A percentile compares a stretch with the other conserved stretches of the same genome.
phyloP scores from a whole-genome alignment of 2,888 invertebrate genomes.

The Eurytoma adleriae region DNA sequence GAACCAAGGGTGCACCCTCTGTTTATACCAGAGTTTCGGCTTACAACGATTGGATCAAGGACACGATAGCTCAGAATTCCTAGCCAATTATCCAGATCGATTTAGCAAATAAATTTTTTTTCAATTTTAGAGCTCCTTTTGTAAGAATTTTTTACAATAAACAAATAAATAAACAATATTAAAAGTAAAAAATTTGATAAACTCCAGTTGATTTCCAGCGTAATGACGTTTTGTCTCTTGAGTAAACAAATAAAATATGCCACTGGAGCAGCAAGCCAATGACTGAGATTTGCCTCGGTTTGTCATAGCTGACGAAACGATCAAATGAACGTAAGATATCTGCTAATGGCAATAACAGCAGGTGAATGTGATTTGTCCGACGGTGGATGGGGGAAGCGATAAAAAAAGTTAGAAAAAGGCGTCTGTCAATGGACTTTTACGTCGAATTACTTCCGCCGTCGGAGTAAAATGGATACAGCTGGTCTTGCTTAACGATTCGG shows the following conservation, averaged over 20 bases:
- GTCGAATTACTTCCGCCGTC: conserved; percentile 55
- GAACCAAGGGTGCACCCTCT: conserved; percentile 73
- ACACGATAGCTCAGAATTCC: conserved; percentile 31
- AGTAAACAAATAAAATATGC: conserved; percentile 20
- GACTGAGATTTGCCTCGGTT: conserved; percentile 23
- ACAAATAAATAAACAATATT: background rate
- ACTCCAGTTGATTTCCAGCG: too few relatives aligned
- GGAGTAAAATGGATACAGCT: conserved; percentile 46
- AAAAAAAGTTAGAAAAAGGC: conserved; percentile 52
- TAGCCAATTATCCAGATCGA: background rate
- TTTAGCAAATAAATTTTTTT: too few relatives aligned
- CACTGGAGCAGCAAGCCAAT: conserved; percentile 1
- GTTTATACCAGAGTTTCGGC: conserved; percentile 75
- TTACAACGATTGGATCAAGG: conserved; percentile 73
- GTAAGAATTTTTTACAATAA: too few relatives aligned
- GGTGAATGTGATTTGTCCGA: conserved; percentile 52
- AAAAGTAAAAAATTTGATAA: background rate
- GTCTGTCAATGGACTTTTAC: conserved; percentile 54
- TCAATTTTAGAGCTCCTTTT: too few relatives aligned
- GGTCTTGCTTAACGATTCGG: conserved; percentile 50
- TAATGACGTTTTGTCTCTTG: too few relatives aligned
- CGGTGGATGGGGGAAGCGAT: background rate
- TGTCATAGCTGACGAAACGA: conserved; percentile 39
- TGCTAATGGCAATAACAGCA: conserved; percentile 37
- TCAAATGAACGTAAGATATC: conserved; percentile 41